phyloP scores from a whole-genome alignment of 2,888 invertebrate genomes.

The Drosophila lutescens region DNA sequence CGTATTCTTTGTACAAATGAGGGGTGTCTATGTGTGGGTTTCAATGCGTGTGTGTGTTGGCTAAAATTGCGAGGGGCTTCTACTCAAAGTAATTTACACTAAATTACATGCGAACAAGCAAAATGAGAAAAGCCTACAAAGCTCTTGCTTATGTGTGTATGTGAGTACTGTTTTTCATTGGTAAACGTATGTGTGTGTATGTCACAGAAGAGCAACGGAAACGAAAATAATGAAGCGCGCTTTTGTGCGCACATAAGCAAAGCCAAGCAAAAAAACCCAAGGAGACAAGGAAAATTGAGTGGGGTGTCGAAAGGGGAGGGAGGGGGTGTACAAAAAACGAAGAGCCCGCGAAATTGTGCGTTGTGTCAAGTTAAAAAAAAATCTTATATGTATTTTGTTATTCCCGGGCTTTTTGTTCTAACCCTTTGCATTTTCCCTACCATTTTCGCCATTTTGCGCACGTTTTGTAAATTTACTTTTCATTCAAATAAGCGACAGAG shows the following conservation, averaged over 20 bases:
- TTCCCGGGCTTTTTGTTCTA: conserved; percentile 33
- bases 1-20: conserved; percentile 13
- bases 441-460: conserved; percentile 42
- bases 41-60: conserved; percentile 24
- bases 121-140: conserved; percentile 50
- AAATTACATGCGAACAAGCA: conserved; percentile 69
- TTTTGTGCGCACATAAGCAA: conserved; percentile 63
- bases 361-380: conserved; percentile 40
- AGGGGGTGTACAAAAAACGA: background rate
- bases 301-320: conserved; percentile 6
- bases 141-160: conserved; percentile 28
- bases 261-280: conserved; percentile 24
- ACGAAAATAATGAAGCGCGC: conserved; percentile 69
- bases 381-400: conserved; percentile 20
- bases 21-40: conserved; percentile 12
- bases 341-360: conserved; percentile 40
- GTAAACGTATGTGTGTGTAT: conserved; percentile 11
- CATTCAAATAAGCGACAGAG: conserved; percentile 53
- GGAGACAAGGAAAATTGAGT: conserved; percentile 39
- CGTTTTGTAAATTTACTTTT: conserved; percentile 71
- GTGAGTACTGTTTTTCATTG: conserved; percentile 8
- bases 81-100: conserved; percentile 74
- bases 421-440: conserved; percentile 28
- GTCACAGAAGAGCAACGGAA: conserved; percentile 64
- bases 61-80: conserved; percentile 60